Percentiles rank a stretch among this genome's conserved stretches.
phyloP scores from a whole-genome alignment of 1,140 invertebrate species.

The Ctenoplectra terminalis region DNA sequence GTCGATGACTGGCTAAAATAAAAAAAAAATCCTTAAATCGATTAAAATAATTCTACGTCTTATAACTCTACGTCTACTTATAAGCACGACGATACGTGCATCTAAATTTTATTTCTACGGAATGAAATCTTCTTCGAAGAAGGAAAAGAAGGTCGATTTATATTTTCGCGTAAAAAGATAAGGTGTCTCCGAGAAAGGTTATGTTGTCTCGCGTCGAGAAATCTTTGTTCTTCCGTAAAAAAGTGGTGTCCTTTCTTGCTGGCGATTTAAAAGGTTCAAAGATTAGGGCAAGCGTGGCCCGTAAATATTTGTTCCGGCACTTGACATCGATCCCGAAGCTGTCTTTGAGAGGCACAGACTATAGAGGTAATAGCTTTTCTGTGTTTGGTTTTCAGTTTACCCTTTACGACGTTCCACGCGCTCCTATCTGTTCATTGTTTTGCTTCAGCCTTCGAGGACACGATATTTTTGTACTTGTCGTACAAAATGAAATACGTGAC shows the following conservation, averaged over 20 bases:
- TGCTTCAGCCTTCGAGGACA: neutral
- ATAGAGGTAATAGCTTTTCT: constrained; percentile 6
- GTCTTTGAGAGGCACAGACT: constrained; percentile 11
- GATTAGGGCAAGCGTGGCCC: constrained; percentile 16
- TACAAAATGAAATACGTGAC: constrained; percentile 1
- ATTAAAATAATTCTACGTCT: no score
- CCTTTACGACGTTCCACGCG: neutral
- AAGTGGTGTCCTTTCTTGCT: neutral
- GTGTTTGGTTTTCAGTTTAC: constrained; percentile 18
- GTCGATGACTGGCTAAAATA: no score
- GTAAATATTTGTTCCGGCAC: constrained; percentile 39
- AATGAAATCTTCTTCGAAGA: no score
- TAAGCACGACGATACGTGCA: no score
- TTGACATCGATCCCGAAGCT: constrained; percentile 36
- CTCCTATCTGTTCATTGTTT: neutral
- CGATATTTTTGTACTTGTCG: neutral
- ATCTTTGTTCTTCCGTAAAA: neutral
- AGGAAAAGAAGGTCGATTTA: no score
- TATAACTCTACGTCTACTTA: no score
- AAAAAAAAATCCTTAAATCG: no score
- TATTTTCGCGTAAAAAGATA: no score
- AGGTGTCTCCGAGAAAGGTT: neutral
- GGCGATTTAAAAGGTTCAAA: constrained; percentile 35
- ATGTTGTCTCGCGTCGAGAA: neutral
- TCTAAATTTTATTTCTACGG: no score